A percentile compares a stretch with the other conserved stretches of the same genome.
Conservation (phyloP, 2,113 vertebrate genomes). For the Kryptolebias marmoratus region DNA sequence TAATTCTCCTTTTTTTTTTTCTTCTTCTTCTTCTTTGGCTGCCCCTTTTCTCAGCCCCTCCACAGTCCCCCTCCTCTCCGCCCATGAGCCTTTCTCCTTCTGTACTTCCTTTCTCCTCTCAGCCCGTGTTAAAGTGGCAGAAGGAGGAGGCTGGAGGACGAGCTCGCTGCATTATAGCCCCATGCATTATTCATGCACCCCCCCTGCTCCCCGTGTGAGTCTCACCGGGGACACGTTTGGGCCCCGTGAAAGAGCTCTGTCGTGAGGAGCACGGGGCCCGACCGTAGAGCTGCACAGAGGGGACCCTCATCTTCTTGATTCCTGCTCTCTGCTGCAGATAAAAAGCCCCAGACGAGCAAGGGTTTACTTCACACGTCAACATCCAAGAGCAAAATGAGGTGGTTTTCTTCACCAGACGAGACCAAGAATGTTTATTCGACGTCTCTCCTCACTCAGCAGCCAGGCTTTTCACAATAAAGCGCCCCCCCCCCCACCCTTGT, state of each 20-base stretch:
- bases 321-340: conserved; percentile 18
- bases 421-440: conserved; percentile 50
- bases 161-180: conserved; percentile 75
- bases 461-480: conserved; percentile 43
- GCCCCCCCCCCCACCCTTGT: neutral
- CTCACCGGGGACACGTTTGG: conserved; percentile 54
- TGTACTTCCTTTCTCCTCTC: conserved; percentile 30
- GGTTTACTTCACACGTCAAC: conserved; percentile 48
- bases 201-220: conserved; percentile 70
- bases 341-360: neutral
- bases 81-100: conserved; percentile 40
- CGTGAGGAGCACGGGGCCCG: conserved; percentile 49
- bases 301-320: conserved; percentile 47
- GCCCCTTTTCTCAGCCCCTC: conserved; percentile 64
- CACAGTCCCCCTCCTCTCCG: conserved; percentile 29
- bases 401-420: conserved; percentile 40
- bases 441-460: conserved; percentile 33
- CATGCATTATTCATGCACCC: conserved; percentile 81
- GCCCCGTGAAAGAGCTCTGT: conserved; percentile 54
- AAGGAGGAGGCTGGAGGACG: conserved; percentile 56
- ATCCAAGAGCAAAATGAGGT: conserved; percentile 41
- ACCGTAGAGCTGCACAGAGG: conserved; percentile 55
- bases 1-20: conserved; percentile 56
- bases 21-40: neutral
- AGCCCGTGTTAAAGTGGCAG: conserved; percentile 60